A percentile compares a stretch with the other conserved stretches of the same genome.
Evolutionary conservation across 1,140 invertebrate species (phyloP).

Genomic region (Pseudomyrmex concolor): DNA sequence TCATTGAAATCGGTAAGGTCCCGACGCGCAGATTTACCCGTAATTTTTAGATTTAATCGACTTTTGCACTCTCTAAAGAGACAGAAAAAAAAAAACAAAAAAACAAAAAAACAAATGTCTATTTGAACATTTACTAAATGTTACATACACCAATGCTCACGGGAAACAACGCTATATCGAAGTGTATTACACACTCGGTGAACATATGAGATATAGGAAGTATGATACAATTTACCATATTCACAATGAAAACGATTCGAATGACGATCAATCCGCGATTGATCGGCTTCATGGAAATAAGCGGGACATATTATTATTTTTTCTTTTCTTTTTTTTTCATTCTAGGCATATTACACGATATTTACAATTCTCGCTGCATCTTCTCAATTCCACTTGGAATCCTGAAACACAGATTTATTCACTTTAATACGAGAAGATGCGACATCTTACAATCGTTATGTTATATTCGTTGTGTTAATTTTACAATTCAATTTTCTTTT

Average conservation of each 20-base stretch:
- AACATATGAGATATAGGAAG: slow-evolving; percentile 36
- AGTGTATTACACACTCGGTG: slow-evolving; percentile 23
- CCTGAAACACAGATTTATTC: slow-evolving; percentile 72
- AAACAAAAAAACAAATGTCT: slow-evolving; percentile 9
- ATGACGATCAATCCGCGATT: slow-evolving; percentile 41
- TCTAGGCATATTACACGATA: slow-evolving; percentile 82
- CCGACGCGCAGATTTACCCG: no score
- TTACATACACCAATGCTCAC: slow-evolving; percentile 3
- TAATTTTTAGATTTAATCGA: not conserved
- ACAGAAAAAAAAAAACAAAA: not conserved
- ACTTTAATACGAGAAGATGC: not conserved
- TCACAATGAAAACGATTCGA: slow-evolving; percentile 39
- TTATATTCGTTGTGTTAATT: no score
- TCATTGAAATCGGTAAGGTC: no score
- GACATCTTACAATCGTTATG: not conserved
- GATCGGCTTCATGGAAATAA: slow-evolving; percentile 68
- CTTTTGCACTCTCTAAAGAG: not conserved
- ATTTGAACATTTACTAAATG: slow-evolving; percentile 31
- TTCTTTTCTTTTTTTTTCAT: slow-evolving; percentile 54
- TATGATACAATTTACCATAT: slow-evolving; percentile 55
- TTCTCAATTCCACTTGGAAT: slow-evolving; percentile 75
- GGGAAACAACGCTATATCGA: slow-evolving; percentile 37
- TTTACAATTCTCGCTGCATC: slow-evolving; percentile 79
- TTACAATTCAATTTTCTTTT: not conserved
- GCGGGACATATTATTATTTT: slow-evolving; percentile 66